These are phyloP conservation scores for Aythya baeri DNA, from an alignment of 2,113 vertebrate genomes.

Conservation along the genomic window DNA sequence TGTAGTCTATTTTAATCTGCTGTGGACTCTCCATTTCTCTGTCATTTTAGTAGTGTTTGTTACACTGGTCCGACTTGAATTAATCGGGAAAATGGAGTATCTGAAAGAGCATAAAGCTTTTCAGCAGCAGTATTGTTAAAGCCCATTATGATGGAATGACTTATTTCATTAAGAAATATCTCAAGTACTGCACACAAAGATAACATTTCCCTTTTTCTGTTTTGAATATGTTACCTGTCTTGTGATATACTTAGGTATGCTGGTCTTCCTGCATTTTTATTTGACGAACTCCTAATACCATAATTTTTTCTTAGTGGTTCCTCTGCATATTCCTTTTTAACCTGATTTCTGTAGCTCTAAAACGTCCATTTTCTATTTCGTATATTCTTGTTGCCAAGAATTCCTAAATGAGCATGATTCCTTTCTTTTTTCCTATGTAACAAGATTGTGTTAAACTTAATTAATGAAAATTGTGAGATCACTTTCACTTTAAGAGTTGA, in stretches of 20 bases:
- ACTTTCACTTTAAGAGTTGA: neutral
- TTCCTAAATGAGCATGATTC: neutral
- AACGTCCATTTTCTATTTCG: neutral
- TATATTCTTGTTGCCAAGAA: neutral
- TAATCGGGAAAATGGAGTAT: neutral
- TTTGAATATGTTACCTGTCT: neutral
- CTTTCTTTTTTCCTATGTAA: no score
- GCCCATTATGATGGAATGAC: neutral
- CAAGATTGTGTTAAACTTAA: neutral
- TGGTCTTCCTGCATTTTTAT: neutral
- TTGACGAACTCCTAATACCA: neutral
- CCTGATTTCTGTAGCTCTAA: neutral
- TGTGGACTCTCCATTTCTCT: neutral
- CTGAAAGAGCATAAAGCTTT: neutral
- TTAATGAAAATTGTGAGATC: neutral
- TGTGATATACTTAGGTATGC: neutral
- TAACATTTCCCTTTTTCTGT: neutral
- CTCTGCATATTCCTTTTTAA: neutral
- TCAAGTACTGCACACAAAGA: neutral
- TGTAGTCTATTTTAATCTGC: neutral
- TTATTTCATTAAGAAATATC: neutral
- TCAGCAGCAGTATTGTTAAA: neutral
- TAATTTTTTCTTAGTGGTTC: neutral
- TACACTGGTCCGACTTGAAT: neutral
- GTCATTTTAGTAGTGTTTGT: neutral